Base-by-base conservation (phyloP, 2,888 invertebrate genomes). In the Thereva nobilitata region DNA sequence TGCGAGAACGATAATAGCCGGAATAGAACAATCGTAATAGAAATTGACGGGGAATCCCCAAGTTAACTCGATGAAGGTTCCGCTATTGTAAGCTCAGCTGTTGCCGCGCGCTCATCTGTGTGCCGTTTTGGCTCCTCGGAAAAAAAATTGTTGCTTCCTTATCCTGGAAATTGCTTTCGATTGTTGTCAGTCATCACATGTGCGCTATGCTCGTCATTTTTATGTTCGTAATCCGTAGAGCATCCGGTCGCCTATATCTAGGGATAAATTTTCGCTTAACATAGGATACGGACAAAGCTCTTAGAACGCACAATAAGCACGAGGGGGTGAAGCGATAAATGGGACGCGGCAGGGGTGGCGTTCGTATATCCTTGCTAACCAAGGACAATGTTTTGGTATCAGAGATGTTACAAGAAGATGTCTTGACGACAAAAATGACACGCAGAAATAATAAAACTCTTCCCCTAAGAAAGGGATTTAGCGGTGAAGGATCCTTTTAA, bases 161-260 rank as follows among this genome's bases (percentile, higher is more conserved):
- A 5, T 47, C 10, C 5, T 12, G 23, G 52, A 9, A 23, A 23
- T 23, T 23, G 23, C 23, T 23, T 23, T 23, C 12, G 12, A 34
- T 23, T 52, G 52, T 52, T 52, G 52, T 52, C 52, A 52, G 52
- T 52, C 52, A 52, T 52, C 52, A 35, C 52, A 52, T 52, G 52
- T 52, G 12, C 52, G 23, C 10, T 5, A 9, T 12, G 10, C 10
- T 52, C 52, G 10, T 34, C 5, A 34, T 7, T 52, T 52, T 47
- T 47, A n/a, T n/a, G 47, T 47, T 23, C 23, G 10, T n/a, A 9
- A 47, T 47, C 47, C 42, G n/a, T n/a, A 42, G 42, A 47, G 5
- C 47, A 47, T 47, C 47, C 47, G 47, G 47, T 47, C 47, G 47
- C n/a, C 47, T 47, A 47, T 47, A 47, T 47, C 47, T n/a, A 10